Conservation (phyloP, 2,797 vertebrate species). For the Cheirogaleus major region DNA sequence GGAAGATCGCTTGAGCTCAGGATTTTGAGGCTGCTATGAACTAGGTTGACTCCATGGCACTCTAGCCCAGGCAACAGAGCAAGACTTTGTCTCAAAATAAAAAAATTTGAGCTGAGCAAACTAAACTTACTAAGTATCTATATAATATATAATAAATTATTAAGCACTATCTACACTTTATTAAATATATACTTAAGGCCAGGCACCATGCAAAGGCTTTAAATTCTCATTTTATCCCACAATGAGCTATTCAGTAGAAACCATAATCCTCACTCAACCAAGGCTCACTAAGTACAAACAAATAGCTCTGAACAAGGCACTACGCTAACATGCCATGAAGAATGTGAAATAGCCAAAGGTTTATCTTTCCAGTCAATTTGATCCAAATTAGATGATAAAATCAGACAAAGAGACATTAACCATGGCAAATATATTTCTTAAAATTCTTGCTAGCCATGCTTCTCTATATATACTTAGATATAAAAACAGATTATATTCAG, state of each 20-base stretch:
- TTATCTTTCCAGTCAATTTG: no score
- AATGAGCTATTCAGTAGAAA: not conserved
- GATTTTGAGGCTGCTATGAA: no score
- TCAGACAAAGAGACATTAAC: not conserved
- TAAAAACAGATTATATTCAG: not conserved
- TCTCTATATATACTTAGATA: not conserved
- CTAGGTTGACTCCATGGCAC: no score
- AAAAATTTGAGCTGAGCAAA: not conserved
- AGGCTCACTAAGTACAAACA: not conserved
- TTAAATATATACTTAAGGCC: not conserved
- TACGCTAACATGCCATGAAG: not conserved
- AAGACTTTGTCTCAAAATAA: no score
- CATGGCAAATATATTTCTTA: not conserved
- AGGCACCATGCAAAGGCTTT: not conserved
- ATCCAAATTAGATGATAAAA: not conserved
- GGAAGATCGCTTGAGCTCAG: no score
- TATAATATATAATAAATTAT: not conserved
- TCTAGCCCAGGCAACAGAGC: no score
- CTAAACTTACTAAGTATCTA: conserved; percentile 3
- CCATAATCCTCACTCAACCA: not conserved
- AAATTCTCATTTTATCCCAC: not conserved
- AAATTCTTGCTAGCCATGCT: not conserved
- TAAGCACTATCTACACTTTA: not conserved
- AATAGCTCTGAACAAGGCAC: not conserved
- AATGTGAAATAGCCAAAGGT: not conserved